A percentile compares a stretch with the other conserved stretches of the same genome.
These are phyloP conservation scores for Eupristina koningsbergeri DNA, from an alignment of 1,140 invertebrate species.

Conservation along the genomic window DNA sequence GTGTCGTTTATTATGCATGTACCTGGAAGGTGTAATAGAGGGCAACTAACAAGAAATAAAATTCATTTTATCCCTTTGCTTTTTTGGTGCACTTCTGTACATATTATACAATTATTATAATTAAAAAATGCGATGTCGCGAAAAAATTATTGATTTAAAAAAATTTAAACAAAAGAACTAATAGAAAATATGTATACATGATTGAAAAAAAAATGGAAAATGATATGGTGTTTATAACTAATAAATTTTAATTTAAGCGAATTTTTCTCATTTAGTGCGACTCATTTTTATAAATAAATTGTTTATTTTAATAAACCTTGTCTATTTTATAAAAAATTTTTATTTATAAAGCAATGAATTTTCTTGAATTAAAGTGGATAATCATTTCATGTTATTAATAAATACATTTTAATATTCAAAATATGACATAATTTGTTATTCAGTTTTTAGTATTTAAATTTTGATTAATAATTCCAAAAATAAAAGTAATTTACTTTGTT, in stretches of 20 bases:
- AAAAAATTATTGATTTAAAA: slow-evolving; percentile 46
- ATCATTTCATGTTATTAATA: not conserved
- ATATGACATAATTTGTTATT: too few relatives aligned
- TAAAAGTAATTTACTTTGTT: not conserved
- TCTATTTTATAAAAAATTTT: not conserved
- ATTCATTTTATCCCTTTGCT: slow-evolving; percentile 14
- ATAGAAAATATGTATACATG: slow-evolving; percentile 29
- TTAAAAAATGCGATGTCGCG: slow-evolving; percentile 41
- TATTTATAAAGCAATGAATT: not conserved
- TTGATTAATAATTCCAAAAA: too few relatives aligned
- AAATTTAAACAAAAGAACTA: slow-evolving; percentile 50
- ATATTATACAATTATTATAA: slow-evolving; percentile 60
- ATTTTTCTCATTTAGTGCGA: too few relatives aligned
- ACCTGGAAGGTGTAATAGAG: slow-evolving; percentile 50
- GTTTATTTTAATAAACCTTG: not conserved
- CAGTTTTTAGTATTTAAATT: too few relatives aligned
- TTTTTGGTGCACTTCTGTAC: slow-evolving; percentile 64
- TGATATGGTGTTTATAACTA: not conserved
- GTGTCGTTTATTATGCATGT: slow-evolving; percentile 71
- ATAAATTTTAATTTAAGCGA: not conserved
- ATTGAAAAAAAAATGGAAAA: slow-evolving; percentile 7
- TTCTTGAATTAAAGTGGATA: not conserved
- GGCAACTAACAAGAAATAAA: slow-evolving; percentile 12
- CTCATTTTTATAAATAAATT: not conserved
- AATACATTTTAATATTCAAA: too few relatives aligned